Evolutionary conservation across 2,797 vertebrate species (phyloP).

Genomic region (Sebastes nivosus): DNA sequence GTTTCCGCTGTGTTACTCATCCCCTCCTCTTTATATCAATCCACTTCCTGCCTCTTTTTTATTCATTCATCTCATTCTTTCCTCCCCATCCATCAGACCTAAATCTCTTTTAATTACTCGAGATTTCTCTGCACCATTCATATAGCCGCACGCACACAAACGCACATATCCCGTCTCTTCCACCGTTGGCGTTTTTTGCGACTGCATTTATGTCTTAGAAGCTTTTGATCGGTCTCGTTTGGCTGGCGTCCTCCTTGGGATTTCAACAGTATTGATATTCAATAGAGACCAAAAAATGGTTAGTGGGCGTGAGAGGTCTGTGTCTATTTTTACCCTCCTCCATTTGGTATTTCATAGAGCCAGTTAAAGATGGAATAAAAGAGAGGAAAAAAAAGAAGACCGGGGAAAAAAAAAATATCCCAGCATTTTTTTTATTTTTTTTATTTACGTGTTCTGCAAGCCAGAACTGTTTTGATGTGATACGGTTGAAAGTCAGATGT

Average conservation of each 20-base stretch:
- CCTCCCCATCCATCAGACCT: conserved; percentile 51
- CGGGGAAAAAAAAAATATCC: not conserved
- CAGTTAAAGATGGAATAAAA: conserved; percentile 34
- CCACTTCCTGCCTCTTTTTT: conserved; percentile 52
- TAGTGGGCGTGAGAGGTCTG: conserved; percentile 60
- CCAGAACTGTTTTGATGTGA: conserved; percentile 46
- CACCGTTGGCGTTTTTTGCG: conserved; percentile 38
- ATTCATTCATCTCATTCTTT: conserved; percentile 59
- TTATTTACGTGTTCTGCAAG: conserved; percentile 24
- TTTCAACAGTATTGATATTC: conserved; percentile 71
- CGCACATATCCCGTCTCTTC: conserved; percentile 20
- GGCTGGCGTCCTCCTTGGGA: conserved; percentile 52
- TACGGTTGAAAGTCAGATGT: conserved; percentile 36
- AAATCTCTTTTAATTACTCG: conserved; percentile 69
- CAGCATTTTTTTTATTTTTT: not conserved
- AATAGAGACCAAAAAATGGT: conserved; percentile 65
- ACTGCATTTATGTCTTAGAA: conserved; percentile 63
- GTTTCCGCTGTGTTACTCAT: conserved; percentile 38
- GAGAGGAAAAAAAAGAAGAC: not conserved
- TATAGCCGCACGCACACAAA: conserved; percentile 19
- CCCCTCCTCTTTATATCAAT: conserved; percentile 36
- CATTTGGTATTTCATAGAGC: conserved; percentile 57
- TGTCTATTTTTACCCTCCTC: conserved; percentile 64
- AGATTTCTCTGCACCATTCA: conserved; percentile 52
- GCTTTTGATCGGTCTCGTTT: conserved; percentile 66